phyloP scores from a whole-genome alignment of 2,888 invertebrate genomes.

The Harmothoe impar region DNA sequence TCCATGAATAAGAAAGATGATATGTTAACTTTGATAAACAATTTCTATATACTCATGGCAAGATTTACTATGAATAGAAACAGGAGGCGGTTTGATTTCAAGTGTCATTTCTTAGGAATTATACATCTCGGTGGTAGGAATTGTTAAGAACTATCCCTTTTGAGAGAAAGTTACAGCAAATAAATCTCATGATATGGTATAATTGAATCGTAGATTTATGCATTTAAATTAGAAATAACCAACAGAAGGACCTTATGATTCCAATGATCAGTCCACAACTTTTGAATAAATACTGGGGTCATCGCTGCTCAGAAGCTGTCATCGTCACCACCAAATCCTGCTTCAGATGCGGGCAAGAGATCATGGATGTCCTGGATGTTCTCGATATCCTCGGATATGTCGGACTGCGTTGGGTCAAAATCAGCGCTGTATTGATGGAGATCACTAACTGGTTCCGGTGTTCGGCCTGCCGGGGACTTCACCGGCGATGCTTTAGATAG shows the following conservation, averaged over 20 bases:
- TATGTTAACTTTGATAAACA: too few relatives aligned
- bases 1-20: too few relatives aligned
- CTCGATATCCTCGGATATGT: constrained; percentile 63
- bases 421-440: constrained; percentile 35
- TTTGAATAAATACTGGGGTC: too few relatives aligned
- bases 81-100: too few relatives aligned
- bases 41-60: too few relatives aligned
- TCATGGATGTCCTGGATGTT: constrained; percentile 58
- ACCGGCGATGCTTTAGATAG: not conserved
- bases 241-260: not conserved
- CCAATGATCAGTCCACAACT: too few relatives aligned
- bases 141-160: too few relatives aligned
- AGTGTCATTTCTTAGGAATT: too few relatives aligned
- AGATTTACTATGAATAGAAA: too few relatives aligned
- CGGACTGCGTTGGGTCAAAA: constrained; percentile 61
- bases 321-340: not conserved
- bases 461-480: not conserved
- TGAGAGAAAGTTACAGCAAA: not conserved
- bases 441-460: constrained; percentile 13
- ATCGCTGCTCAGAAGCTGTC: constrained; percentile 31
- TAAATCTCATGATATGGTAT: not conserved
- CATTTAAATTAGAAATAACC: not conserved
- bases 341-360: constrained; percentile 6
- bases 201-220: not conserved
- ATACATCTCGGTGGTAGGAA: too few relatives aligned